Conservation (phyloP, 2,113 vertebrate species). For the Callithrix jacchus region DNA sequence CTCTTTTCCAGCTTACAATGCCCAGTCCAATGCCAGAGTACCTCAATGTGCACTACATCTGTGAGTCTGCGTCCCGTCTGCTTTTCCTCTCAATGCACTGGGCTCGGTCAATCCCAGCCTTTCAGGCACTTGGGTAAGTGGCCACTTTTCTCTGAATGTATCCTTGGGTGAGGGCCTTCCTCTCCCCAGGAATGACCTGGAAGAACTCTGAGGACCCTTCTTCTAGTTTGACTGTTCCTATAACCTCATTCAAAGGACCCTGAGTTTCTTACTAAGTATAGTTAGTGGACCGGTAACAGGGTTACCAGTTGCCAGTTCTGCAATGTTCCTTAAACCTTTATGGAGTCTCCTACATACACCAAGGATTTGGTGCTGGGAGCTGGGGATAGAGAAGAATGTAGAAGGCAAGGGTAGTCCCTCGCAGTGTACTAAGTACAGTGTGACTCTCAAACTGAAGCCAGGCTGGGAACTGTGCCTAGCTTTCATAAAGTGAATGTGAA, state of each 20-base stretch:
- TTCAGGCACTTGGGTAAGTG: constrained; percentile 96
- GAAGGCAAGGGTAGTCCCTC: background rate
- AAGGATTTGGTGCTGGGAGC: background rate
- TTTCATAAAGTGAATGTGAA: background rate
- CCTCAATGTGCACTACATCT: constrained; percentile 99
- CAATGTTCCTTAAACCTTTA: background rate
- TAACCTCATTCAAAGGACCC: background rate
- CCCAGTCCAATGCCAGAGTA: constrained; percentile 98
- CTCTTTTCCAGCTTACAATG: constrained; percentile 93
- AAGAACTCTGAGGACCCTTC: background rate
- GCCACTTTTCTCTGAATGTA: background rate
- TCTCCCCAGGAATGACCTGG: background rate
- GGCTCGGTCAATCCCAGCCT: constrained; percentile 98
- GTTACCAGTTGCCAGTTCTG: background rate
- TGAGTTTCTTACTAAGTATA: background rate
- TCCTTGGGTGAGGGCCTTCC: background rate
- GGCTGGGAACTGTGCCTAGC: background rate
- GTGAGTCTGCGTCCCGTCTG: constrained; percentile 97
- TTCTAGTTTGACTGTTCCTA: background rate
- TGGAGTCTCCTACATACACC: background rate
- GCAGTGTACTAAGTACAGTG: background rate
- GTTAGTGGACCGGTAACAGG: background rate
- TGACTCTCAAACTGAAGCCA: background rate
- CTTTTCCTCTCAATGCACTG: constrained; percentile 99
- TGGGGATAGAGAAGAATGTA: background rate